phyloP scores from a whole-genome alignment of 1,140 invertebrate genomes.

The Leptinotarsa undecemlineata region DNA sequence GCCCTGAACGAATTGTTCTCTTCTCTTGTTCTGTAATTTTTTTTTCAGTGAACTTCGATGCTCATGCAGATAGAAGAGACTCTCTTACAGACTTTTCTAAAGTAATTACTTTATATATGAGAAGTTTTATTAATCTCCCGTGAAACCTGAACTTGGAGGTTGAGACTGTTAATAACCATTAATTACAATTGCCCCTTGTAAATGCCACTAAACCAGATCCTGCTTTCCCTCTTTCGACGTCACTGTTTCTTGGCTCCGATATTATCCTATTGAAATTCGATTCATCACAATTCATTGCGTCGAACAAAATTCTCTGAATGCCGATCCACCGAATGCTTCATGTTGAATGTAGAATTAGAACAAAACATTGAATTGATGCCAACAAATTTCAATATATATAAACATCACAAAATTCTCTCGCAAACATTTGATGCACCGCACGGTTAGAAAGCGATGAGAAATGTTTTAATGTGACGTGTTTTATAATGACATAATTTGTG shows the following conservation, averaged over 20 bases:
- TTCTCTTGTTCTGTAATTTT: no score
- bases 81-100: no score
- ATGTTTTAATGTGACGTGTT: neutral
- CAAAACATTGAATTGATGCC: conserved; percentile 8
- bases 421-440: neutral
- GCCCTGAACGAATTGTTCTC: no score
- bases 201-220: no score
- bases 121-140: no score
- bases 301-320: conserved; percentile 5
- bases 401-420: neutral
- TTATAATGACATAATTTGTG: neutral
- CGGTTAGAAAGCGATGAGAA: neutral
- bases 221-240: neutral
- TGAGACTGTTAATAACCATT: no score
- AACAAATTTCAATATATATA: neutral
- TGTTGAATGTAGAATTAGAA: neutral
- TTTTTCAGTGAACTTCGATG: no score
- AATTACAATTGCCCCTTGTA: no score
- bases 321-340: neutral
- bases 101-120: no score
- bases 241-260: neutral
- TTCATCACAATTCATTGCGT: neutral
- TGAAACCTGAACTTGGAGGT: no score
- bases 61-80: no score
- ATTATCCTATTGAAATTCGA: neutral